Base-by-base conservation (phyloP, 2,797 vertebrate species). In the Gadopsis bispinosus region DNA sequence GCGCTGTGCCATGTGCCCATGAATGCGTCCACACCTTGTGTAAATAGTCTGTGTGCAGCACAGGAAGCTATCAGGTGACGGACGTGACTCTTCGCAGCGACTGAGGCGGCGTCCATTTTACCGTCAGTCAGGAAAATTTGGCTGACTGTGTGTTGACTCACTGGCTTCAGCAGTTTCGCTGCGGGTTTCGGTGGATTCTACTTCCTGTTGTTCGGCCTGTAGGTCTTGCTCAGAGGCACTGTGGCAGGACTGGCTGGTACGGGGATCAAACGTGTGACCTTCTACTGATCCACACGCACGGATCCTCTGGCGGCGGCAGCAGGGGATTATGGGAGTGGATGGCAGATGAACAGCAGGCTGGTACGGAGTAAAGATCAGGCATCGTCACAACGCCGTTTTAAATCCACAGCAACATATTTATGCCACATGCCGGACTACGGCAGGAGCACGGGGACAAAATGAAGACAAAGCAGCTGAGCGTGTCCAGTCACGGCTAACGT, bases 261-360 rank as follows among this genome's bases (percentile, higher is more conserved):
- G 11, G 69, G 67, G 80, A 84, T 85, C 72, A 82, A 83, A 79
- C 55, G 4, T 37, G 68, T 84, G 82, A 85, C 86, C 83, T 54
- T 59, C 17, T 54, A 12, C 64, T 39, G 76, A 81, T 53, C 33
- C 69, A 69, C 86, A 74, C 79, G 67, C 76, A 12, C 74, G 77
- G 77, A 90, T 82, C 78, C 68, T 65, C 78, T 79, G 69, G 75
- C 60, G 17, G 70, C 45, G 43, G 69, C 71, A 58, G 75, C 73
- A 68, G 79, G 84, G 89, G 92, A 91, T 93, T 91, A 91, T 83
- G 84, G 89, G 84, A 87, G 79, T 61, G 75, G 85, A 81, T 83
- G 81, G 80, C 84, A 79, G 84, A 88, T 79, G 87, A 88, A 79
- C 86, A 86, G 87, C 82, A 56, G 79, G 84, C 51, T 47, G 77